Evolutionary conservation across 2,113 vertebrate species (phyloP).

Genomic region (Pan troglodytes): DNA sequence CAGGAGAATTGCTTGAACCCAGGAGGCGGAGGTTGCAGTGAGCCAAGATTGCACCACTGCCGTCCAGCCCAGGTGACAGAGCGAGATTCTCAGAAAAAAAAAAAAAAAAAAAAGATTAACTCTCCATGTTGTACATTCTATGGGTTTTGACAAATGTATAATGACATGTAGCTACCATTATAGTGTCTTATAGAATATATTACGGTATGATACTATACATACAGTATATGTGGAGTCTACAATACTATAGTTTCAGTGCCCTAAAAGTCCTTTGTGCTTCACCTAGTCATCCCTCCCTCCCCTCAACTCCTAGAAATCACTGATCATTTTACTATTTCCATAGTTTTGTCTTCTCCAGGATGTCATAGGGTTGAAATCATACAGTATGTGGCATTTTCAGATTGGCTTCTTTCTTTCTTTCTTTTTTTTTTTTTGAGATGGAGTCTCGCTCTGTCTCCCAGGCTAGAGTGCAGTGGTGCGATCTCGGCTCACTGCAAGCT

Average conservation of each 20-base stretch:
- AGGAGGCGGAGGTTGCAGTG: too few relatives aligned
- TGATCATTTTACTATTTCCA: neutral
- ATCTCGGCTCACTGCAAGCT: too few relatives aligned
- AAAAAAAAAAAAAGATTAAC: too few relatives aligned
- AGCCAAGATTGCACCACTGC: too few relatives aligned
- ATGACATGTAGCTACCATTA: neutral
- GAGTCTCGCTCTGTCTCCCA: too few relatives aligned
- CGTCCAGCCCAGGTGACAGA: too few relatives aligned
- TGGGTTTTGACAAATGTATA: neutral
- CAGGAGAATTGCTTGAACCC: too few relatives aligned
- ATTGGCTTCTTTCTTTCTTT: neutral
- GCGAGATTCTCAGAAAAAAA: too few relatives aligned
- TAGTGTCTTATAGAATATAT: neutral
- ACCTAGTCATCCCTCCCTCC: neutral
- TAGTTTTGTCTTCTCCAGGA: neutral
- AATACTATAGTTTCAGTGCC: neutral
- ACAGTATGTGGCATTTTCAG: neutral
- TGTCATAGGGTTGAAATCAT: neutral
- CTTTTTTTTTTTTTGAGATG: too few relatives aligned
- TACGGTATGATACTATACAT: neutral
- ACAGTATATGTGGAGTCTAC: neutral
- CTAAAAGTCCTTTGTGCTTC: neutral
- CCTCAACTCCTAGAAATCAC: neutral
- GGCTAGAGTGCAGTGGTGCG: too few relatives aligned
- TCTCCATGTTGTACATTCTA: neutral